Evolutionary conservation across 2,888 invertebrate species (phyloP).

Genomic region (Lepas anatifera): DNA sequence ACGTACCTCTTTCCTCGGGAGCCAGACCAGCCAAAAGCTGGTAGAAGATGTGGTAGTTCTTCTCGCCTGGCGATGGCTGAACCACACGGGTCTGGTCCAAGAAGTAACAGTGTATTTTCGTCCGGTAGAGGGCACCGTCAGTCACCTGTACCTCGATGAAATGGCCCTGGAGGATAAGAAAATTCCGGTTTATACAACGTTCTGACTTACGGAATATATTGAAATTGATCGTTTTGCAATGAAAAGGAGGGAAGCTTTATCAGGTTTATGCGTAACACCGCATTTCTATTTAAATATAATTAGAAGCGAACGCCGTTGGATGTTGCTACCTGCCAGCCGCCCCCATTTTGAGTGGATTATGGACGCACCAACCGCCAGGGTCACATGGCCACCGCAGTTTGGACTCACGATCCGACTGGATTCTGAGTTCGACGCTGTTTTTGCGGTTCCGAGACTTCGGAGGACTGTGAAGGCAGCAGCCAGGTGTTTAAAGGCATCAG

Average conservation of each 20-base stretch:
- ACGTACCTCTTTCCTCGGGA: constrained; percentile 58
- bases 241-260: no score
- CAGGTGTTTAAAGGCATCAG: constrained; percentile 90
- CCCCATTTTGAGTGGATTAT: no score
- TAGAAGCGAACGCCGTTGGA: no score
- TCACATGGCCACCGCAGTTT: no score
- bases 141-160: constrained; percentile 94
- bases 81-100: constrained; percentile 87
- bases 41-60: constrained; percentile 94
- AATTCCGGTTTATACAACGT: no score
- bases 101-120: constrained; percentile 93
- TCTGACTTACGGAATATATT: no score
- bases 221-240: no score
- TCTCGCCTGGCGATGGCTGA: constrained; percentile 71
- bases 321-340: no score
- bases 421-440: constrained; percentile 78
- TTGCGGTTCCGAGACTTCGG: constrained; percentile 78
- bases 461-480: constrained; percentile 91
- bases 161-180: constrained; percentile 55
- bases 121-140: constrained; percentile 84
- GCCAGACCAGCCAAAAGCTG: constrained; percentile 84
- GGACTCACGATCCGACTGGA: constrained; percentile 75
- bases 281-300: no score
- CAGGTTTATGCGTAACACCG: no score
- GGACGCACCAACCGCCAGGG: no score